Evolutionary conservation across 2,888 invertebrate genomes (phyloP), one percentile per base, ranked within the genome.

Genomic region (Dasysyrphus tricinctus): DNA sequence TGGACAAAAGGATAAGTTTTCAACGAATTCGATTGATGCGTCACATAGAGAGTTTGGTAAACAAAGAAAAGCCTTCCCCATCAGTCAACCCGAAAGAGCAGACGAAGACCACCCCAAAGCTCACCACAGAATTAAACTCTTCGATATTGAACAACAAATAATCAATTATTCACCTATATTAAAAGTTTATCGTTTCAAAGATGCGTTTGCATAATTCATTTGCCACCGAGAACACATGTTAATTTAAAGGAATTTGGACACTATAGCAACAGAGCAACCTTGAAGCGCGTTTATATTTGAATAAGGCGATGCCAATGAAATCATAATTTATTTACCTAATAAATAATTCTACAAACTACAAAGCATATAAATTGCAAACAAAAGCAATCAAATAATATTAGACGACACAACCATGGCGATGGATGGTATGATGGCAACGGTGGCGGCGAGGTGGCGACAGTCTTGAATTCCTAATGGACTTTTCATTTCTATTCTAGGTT

Each of bases 401-500:
- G 24, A 29, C 6, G 37, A 39, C 51, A 14, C 5, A 5, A 32
- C 32, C 6, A 32, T 9, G 9, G 24, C 24, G 24, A 24, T 24
- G 24, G 24, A n/a, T n/a, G 1, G 24, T 24, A 49, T 16, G 47
- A 19, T 3, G 6, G 14, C 51, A 24, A 24, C 9, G 11, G 29
- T 29, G 12, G 14, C 51, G 14, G 19, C 51, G 9, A 56, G 12
- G 14, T 24, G 14, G 19, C 51, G 9, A 56, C n/a, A 8, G 61
- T 65, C 47, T 67, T 67, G 67, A 67, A 49, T 49, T 67, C 11
- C 67, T 67, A 67, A 67, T 67, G 67, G 67, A 67, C 49, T 67
- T 34, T 67, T 49, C 61, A 39, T n/a, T 42, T 42, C 24, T 42
- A 16, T 19, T n/a, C 8, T 11, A 61, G 61, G 39, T 39, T 61